Percentiles rank a stretch among this genome's conserved stretches.
Evolutionary conservation across 2,888 invertebrate genomes (phyloP).

Genomic region (Coenonympha glycerion): DNA sequence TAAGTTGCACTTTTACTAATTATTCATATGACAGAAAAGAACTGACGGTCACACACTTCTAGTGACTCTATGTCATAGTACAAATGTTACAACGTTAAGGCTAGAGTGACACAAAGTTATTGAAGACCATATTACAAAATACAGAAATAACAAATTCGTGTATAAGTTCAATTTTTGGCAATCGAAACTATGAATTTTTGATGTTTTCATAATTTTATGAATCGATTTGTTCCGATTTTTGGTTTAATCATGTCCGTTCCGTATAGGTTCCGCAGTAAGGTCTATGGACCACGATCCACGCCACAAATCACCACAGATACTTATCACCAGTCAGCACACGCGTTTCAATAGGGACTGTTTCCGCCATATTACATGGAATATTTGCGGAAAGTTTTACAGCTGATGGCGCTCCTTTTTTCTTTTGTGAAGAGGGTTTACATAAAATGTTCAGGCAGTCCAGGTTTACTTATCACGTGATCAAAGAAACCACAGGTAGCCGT

Average conservation of each 20-base stretch:
- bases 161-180: conserved; percentile 2
- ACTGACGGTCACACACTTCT: not conserved
- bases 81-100: conserved; percentile 8
- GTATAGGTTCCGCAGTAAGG: conserved; percentile 19
- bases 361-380: too few relatives aligned
- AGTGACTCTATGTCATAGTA: not conserved
- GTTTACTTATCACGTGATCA: too few relatives aligned
- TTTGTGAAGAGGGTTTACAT: too few relatives aligned
- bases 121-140: not conserved
- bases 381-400: too few relatives aligned
- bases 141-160: conserved; percentile 33
- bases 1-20: too few relatives aligned
- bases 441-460: too few relatives aligned
- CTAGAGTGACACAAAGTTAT: not conserved
- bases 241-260: conserved; percentile 33
- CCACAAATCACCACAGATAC: too few relatives aligned
- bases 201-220: conserved; percentile 38
- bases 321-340: too few relatives aligned
- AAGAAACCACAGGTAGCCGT: too few relatives aligned
- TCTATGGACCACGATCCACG: too few relatives aligned
- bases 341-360: too few relatives aligned
- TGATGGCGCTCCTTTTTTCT: too few relatives aligned
- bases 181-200: conserved; percentile 32
- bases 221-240: conserved; percentile 56
- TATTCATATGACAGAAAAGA: not conserved